Base-by-base conservation (phyloP, 1,140 invertebrate species). In the Pogonomyrmex barbatus region DNA sequence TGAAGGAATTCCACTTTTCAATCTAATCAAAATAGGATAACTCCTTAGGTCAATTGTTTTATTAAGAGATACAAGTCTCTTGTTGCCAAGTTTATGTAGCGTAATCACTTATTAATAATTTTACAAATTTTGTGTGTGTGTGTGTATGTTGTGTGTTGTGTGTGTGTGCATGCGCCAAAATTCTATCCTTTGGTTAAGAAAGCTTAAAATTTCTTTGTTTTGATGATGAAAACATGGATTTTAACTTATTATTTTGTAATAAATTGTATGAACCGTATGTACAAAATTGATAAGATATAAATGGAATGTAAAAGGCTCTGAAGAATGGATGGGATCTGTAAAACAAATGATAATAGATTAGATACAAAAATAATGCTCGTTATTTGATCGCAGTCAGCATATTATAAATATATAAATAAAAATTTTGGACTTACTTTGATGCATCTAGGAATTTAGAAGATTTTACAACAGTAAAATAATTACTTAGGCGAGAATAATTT, bases 241-340 rank as follows among this genome's bases (percentile, higher is more conserved):
- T 94, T 36, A 94, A 92, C 86, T 94, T 95, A 63, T 90, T 96
- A 85, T 96, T 96, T 95, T 97, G 97, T 71, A 99, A 95, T 65
- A 99, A 95, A 95, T 98, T 98, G 92, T 98, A 98, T 88, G 97
- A 96, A 3, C 96, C 96, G 93, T 97, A 99, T 30, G 95, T 95
- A 85, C 97, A 97, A 91, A 97, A 96, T 91, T 96, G 96, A 90
- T 97, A 95, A 2, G 97, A 98, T 36, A 98, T 79, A 92, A 97
- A 97, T 75, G 98, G 98, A 94, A 99, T 95, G 93, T 98, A 99
- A 93, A 99, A 99, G 56, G 98, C 97, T 94, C 98, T 95, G 81
- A 98, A 97, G 58, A 99, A 95, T 87, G 95, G 95, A 94, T 98
- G 97, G 0, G 98, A 99, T 78, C 96, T 97, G 92, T 88, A 94